These are phyloP conservation scores for Urocyon cinereoargenteus DNA, from an alignment of 2,797 vertebrate species.

Conservation along the genomic window DNA sequence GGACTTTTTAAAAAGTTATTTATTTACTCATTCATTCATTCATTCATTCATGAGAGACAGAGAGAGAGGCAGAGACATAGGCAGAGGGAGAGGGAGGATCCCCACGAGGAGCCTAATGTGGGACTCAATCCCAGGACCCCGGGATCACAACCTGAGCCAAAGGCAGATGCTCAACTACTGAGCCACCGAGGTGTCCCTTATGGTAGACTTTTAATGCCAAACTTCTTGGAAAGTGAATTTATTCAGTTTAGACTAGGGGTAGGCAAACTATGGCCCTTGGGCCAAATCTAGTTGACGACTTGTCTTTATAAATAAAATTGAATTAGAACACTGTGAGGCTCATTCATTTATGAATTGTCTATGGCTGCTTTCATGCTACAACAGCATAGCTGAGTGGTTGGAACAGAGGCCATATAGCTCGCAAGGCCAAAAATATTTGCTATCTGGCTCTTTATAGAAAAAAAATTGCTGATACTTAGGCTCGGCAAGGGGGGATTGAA, in stretches of 20 bases:
- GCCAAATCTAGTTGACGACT: background rate
- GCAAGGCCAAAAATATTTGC: constrained; percentile 12
- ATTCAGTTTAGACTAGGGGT: background rate
- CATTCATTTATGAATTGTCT: constrained; percentile 38
- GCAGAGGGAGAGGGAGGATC: too few species aligned
- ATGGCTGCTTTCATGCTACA: background rate
- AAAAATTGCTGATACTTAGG: background rate
- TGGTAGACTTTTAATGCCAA: background rate
- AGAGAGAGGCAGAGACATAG: too few species aligned
- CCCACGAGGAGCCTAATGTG: too few species aligned
- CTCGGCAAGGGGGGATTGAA: background rate
- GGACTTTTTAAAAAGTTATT: background rate
- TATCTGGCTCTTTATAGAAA: background rate
- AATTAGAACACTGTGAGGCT: background rate
- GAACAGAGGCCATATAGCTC: background rate
- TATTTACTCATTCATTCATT: too few species aligned
- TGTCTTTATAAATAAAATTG: constrained; percentile 51
- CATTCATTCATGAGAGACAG: too few species aligned
- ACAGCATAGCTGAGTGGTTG: background rate
- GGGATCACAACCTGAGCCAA: too few species aligned
- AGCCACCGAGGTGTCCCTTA: too few species aligned
- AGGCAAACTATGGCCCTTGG: background rate
- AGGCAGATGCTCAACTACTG: too few species aligned
- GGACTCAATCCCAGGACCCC: too few species aligned
- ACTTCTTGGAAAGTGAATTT: constrained; percentile 51